phyloP scores from a whole-genome alignment of 2,113 vertebrate genomes.

The Hyaena hyaena region DNA sequence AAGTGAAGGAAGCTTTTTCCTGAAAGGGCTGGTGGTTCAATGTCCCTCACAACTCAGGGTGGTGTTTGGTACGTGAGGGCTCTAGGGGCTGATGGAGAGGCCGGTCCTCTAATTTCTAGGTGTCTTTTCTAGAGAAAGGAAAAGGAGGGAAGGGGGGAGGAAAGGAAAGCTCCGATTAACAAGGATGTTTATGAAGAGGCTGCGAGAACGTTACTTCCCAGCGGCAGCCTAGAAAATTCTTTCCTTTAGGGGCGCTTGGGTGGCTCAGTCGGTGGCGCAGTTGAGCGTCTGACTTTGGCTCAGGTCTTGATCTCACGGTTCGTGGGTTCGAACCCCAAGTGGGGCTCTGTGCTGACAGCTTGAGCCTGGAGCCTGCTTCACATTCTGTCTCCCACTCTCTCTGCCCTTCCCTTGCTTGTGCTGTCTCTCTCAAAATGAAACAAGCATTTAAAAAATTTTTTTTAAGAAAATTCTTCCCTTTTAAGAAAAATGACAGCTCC shows the following conservation, averaged over 20 bases:
- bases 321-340: too few species aligned
- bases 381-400: too few species aligned
- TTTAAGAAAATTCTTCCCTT: too few species aligned
- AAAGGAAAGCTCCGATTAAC: neutral
- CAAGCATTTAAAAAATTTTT: too few species aligned
- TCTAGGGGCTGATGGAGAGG: neutral
- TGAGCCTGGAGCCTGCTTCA: too few species aligned
- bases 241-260: neutral
- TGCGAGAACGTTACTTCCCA: neutral
- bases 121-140: neutral
- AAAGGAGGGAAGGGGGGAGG: neutral
- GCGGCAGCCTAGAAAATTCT: neutral
- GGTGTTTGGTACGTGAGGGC: neutral
- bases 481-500: neutral
- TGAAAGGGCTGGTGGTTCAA: neutral
- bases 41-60: neutral
- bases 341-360: too few species aligned
- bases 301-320: too few species aligned
- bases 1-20: neutral
- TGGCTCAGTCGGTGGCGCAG: too few species aligned
- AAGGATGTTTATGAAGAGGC: neutral
- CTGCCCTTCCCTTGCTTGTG: too few species aligned
- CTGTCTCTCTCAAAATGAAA: too few species aligned
- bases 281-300: too few species aligned
- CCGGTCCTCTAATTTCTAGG: neutral